Evolutionary conservation across 2,797 vertebrate species (phyloP).

Genomic region (Amphiprion clarkii): DNA sequence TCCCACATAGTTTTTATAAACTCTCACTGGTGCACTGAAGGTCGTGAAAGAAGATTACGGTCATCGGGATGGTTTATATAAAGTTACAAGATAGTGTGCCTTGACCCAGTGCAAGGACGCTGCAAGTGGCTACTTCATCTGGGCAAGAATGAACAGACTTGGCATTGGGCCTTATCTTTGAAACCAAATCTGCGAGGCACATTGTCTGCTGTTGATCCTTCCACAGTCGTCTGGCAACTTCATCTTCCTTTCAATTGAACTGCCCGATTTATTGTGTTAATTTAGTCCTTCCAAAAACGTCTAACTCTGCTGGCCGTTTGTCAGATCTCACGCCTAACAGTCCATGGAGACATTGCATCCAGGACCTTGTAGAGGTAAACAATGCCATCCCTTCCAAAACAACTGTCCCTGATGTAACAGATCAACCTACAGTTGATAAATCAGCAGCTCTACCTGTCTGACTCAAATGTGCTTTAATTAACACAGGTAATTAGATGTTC

Average conservation of each 20-base stretch:
- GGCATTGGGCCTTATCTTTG: conserved; percentile 21
- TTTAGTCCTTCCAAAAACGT: neutral
- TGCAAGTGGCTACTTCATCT: conserved; percentile 11
- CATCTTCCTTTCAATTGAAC: conserved; percentile 10
- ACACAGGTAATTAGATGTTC: conserved; percentile 62
- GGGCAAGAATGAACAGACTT: conserved; percentile 17
- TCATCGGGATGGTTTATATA: neutral
- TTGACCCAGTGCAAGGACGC: neutral
- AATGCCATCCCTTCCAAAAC: conserved; percentile 27
- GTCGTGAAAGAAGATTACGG: conserved; percentile 5
- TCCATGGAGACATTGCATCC: neutral
- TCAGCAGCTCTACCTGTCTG: conserved; percentile 7
- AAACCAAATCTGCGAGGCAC: conserved; percentile 27
- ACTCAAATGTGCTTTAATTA: conserved; percentile 64
- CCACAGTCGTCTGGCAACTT: neutral
- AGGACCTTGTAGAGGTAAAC: conserved; percentile 16
- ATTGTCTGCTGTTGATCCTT: conserved; percentile 18
- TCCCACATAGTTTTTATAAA: neutral
- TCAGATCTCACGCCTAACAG: neutral
- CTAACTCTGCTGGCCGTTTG: neutral
- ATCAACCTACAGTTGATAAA: conserved; percentile 22
- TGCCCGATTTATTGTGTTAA: neutral
- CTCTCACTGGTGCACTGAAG: neutral
- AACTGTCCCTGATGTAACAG: neutral
- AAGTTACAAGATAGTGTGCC: neutral